Evolutionary conservation across 2,797 vertebrate genomes (phyloP).

Genomic region (Alca torda): DNA sequence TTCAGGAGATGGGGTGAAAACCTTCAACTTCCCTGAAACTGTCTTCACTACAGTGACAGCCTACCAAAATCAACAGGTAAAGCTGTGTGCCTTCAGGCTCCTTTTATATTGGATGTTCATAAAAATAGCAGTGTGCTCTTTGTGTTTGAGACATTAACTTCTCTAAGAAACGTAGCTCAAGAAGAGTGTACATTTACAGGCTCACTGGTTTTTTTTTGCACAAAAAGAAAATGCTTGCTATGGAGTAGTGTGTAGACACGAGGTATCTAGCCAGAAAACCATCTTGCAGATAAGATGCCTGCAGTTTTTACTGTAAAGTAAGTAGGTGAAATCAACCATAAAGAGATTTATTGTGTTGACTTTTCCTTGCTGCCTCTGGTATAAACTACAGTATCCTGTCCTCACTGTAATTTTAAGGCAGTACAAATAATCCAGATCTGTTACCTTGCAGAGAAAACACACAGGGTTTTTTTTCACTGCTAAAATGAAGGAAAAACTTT

Average conservation of each 20-base stretch:
- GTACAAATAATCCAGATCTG: background rate
- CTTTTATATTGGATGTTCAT: background rate
- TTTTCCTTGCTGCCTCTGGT: background rate
- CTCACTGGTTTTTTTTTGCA: background rate
- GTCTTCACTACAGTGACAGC: constrained; percentile 91
- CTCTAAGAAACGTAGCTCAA: background rate
- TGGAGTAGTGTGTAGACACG: background rate
- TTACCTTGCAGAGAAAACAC: background rate
- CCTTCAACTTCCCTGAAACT: constrained; percentile 89
- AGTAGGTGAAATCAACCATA: background rate
- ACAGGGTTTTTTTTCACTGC: background rate
- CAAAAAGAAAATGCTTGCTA: background rate
- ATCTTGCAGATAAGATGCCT: background rate
- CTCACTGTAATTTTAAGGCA: background rate
- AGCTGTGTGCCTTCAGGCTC: background rate
- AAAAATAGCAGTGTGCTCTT: background rate
- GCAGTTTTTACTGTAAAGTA: background rate
- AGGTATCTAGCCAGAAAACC: background rate
- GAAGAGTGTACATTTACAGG: background rate
- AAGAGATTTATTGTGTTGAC: background rate
- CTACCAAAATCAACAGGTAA: constrained; percentile 92
- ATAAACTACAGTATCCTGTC: background rate
- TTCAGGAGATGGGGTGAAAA: constrained; percentile 86
- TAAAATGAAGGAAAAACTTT: background rate
- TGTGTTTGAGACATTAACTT: background rate